Evolutionary conservation across 2,113 vertebrate genomes (phyloP).

Genomic region (Anolis carolinensis): DNA sequence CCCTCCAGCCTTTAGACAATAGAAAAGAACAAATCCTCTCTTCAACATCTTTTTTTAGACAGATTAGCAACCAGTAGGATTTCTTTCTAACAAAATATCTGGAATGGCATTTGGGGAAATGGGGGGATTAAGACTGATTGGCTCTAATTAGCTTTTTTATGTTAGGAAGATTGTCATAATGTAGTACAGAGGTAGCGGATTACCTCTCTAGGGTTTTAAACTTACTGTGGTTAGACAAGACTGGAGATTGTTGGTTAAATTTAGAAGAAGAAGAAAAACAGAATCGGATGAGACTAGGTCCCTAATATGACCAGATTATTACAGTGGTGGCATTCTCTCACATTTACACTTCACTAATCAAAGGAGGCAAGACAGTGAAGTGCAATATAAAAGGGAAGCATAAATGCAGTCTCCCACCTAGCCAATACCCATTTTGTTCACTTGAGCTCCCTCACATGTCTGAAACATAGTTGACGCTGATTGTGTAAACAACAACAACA

Average conservation of each 20-base stretch:
- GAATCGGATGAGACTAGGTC: background rate
- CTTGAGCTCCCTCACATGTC: background rate
- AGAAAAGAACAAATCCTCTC: background rate
- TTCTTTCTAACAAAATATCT: background rate
- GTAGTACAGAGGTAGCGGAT: background rate
- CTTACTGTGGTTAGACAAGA: background rate
- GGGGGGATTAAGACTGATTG: background rate
- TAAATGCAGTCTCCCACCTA: background rate
- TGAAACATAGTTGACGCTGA: no score
- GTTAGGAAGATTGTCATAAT: background rate
- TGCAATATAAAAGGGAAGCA: background rate
- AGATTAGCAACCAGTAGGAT: background rate
- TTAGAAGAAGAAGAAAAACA: background rate
- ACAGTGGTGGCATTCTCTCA: no score
- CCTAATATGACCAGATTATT: background rate
- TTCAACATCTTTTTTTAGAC: background rate
- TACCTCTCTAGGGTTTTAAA: background rate
- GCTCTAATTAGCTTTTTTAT: constrained; percentile 7
- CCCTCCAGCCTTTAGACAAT: background rate
- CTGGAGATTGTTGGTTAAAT: background rate
- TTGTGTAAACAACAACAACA: no score
- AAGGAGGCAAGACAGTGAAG: background rate
- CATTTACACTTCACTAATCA: no score
- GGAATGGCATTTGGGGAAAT: background rate
- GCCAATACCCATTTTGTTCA: background rate